A percentile compares a stretch with the other conserved stretches of the same genome.
phyloP scores from a whole-genome alignment of 1,140 invertebrate genomes.

The Pogonognathellus flavescens region DNA sequence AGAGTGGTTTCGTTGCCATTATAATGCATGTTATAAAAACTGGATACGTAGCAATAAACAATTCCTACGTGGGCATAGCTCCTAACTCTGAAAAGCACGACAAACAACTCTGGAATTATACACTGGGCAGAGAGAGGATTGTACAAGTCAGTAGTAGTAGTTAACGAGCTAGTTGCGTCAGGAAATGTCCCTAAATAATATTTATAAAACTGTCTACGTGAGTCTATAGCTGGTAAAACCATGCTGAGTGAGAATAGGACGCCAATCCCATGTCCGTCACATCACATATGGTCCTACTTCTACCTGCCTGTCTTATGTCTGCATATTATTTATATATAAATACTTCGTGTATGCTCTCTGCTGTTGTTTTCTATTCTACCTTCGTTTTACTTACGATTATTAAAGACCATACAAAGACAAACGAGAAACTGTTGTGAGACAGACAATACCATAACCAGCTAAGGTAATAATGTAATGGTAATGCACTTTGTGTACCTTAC shows the following conservation, averaged over 20 bases:
- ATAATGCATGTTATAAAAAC: constrained; percentile 4
- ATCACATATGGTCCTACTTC: constrained; percentile 15
- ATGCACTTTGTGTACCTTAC: no score
- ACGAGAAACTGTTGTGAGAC: not conserved
- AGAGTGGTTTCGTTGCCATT: not conserved
- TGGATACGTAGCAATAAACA: not conserved
- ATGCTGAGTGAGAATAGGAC: constrained; percentile 38
- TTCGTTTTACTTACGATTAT: constrained; percentile 2
- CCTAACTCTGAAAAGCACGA: constrained; percentile 1
- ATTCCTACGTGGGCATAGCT: not conserved
- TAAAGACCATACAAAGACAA: not conserved
- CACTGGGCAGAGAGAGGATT: no score
- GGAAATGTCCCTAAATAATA: constrained; percentile 32
- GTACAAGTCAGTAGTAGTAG: not conserved
- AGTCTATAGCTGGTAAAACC: not conserved
- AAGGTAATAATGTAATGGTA: no score
- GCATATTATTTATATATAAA: no score
- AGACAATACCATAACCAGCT: not conserved
- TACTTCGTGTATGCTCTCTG: not conserved
- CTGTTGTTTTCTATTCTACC: not conserved
- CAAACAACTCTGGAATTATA: constrained; percentile 31
- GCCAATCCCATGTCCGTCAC: constrained; percentile 29
- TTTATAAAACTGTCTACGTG: constrained; percentile 22
- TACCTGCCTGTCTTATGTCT: no score
- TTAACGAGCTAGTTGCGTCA: constrained; percentile 40